Evolutionary conservation across 2,113 vertebrate species (phyloP).

Genomic region (Poeciliopsis turrubarensis): DNA sequence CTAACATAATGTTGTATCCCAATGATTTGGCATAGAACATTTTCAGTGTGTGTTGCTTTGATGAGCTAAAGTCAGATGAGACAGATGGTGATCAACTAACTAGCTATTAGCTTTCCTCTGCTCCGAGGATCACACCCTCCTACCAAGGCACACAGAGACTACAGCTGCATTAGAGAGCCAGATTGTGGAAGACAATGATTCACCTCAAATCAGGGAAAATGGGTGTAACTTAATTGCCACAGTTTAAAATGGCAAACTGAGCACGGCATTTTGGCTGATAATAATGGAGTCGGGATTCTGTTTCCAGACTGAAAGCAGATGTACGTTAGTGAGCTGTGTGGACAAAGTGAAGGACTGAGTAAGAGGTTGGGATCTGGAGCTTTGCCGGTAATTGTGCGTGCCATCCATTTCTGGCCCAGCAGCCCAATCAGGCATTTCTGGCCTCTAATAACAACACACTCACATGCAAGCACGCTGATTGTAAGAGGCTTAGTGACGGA

Average conservation of each 20-base stretch:
- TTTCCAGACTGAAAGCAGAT: slow-evolving; percentile 34
- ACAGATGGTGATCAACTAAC: background rate
- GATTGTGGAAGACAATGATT: background rate
- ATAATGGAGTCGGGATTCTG: background rate
- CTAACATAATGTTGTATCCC: background rate
- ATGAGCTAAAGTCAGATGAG: background rate
- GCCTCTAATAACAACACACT: slow-evolving; percentile 32
- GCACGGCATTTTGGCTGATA: background rate
- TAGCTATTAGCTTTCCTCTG: background rate
- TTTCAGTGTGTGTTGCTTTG: no score
- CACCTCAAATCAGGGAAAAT: background rate
- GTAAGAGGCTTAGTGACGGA: slow-evolving; percentile 72
- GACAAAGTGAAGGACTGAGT: slow-evolving; percentile 15
- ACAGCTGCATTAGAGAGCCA: background rate
- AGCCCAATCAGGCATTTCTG: slow-evolving; percentile 22
- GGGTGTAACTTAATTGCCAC: background rate
- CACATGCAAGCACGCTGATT: slow-evolving; percentile 19
- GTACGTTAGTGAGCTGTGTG: slow-evolving; percentile 42
- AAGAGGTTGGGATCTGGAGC: slow-evolving; percentile 24
- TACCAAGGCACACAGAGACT: background rate
- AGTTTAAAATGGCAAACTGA: background rate
- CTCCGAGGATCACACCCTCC: background rate
- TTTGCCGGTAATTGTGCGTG: slow-evolving; percentile 48
- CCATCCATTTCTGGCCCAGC: slow-evolving; percentile 24
- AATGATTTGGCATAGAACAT: background rate